phyloP scores from a whole-genome alignment of 2,888 invertebrate species.

The Quadriops clusia region DNA sequence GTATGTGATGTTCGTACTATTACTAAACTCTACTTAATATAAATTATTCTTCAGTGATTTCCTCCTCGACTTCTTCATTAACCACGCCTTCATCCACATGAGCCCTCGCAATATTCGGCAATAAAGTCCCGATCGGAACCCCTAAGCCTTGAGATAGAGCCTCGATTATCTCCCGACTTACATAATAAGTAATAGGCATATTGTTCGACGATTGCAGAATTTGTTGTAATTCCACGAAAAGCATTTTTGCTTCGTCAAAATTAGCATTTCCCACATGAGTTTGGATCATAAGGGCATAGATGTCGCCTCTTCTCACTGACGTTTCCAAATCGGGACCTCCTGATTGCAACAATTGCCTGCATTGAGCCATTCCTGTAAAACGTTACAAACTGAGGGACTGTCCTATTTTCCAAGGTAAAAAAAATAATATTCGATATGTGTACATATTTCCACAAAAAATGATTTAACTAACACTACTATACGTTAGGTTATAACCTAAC shows the following conservation, averaged over 20 bases:
- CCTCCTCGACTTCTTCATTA: constrained; percentile 27
- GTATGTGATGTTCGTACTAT: too few relatives aligned
- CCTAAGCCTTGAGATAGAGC: constrained; percentile 32
- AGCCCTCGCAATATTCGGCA: constrained; percentile 21
- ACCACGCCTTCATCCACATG: constrained; percentile 16
- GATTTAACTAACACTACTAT: too few relatives aligned
- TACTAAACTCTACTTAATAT: too few relatives aligned
- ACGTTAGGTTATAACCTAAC: too few relatives aligned
- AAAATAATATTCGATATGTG: too few relatives aligned
- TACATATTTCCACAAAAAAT: too few relatives aligned
- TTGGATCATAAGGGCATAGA: constrained; percentile 36
- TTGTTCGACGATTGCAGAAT: constrained; percentile 24
- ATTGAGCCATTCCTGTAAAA: constrained; percentile 29
- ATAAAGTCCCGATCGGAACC: constrained; percentile 25
- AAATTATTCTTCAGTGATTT: constrained; percentile 23
- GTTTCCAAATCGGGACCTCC: constrained; percentile 31
- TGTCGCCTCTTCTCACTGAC: constrained; percentile 34
- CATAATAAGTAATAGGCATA: constrained; percentile 32
- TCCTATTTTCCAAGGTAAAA: too few relatives aligned
- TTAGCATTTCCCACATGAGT: constrained; percentile 28
- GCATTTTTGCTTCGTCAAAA: constrained; percentile 31
- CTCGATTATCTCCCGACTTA: constrained; percentile 33
- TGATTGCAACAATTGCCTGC: constrained; percentile 29
- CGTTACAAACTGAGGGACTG: too few relatives aligned
- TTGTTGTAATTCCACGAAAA: constrained; percentile 31